Base-by-base conservation (phyloP, 2,888 invertebrate species). In the Pardosa pseudoannulata region DNA sequence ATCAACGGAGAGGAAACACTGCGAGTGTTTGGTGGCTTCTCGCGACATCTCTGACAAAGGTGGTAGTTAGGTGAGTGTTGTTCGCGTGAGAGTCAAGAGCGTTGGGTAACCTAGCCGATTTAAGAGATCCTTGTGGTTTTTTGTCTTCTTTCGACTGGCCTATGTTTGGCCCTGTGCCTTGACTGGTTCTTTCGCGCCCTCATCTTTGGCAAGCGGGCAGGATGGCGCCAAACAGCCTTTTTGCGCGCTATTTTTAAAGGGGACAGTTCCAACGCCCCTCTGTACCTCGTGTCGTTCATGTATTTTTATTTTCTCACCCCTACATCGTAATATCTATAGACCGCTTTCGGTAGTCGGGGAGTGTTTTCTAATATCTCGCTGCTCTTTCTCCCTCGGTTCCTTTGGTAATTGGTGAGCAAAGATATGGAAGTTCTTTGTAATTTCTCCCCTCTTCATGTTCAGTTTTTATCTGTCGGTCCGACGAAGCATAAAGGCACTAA, bases 171-270 rank as follows among this genome's bases (percentile, higher is more conserved):
- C 56, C 11, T 23, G 56, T 56, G 31, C 78, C 73, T 73, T 72
- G 78, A 62, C 46, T 41, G 41, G 39, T 9, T 70, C 41, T 70
- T 70, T 70, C 36, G 75, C 75, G 82, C 82, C 75, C 75, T 82
- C 70, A 31, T 28, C 75, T 75, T 75, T 81, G 76, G 76, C 82
- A 70, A 56, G 71, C 70, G 62, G 62, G 76, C 83, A 41, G 64
- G 32, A 67, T 67, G 83, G 83, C 83, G 83, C 83, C 83, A 73
- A 65, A 67, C 36, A 67, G 67, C 56, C 75, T 75, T 82, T 83
- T 85, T 31, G 65, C 71, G 67, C 71, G 71, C 83, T 85, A 85
- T 85, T 85, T 85, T 85, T 78, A 83, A 85, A 85, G 73, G 78
- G 83, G 78, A 85, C 83, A 78, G 70, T 67, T 73, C 71, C 78